A percentile compares a stretch with the other conserved stretches of the same genome.
These are phyloP conservation scores for Arizona elegans DNA, from an alignment of 2,113 vertebrate species.

Conservation along the genomic window DNA sequence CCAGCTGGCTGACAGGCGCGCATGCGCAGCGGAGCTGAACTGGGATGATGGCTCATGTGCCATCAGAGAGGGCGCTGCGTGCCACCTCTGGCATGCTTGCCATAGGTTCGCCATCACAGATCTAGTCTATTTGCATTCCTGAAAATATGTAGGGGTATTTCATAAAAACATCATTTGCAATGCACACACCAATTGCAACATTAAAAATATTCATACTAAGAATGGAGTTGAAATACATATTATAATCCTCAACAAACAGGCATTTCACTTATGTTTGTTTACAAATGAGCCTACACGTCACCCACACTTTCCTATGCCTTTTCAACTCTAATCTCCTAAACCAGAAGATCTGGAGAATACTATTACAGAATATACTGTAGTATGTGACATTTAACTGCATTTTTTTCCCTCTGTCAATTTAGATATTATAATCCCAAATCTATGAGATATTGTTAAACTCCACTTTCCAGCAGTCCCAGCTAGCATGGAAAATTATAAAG, in stretches of 20 bases:
- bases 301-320: neutral
- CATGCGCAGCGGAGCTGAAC: too few relatives aligned
- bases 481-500: neutral
- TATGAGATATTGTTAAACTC: neutral
- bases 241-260: neutral
- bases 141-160: neutral
- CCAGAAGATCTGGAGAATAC: neutral
- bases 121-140: neutral
- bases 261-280: neutral
- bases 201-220: neutral
- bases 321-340: neutral
- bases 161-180: neutral
- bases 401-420: neutral
- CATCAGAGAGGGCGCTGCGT: too few relatives aligned
- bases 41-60: too few relatives aligned
- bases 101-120: neutral
- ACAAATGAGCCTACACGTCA: neutral
- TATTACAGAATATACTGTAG: neutral
- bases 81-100: too few relatives aligned
- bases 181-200: neutral
- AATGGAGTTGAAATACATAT: neutral
- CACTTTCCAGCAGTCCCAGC: neutral
- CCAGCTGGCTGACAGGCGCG: too few relatives aligned
- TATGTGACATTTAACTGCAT: neutral
- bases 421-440: neutral